Evolutionary conservation across 2,888 invertebrate genomes (phyloP).

Genomic region (Dione vanillae): DNA sequence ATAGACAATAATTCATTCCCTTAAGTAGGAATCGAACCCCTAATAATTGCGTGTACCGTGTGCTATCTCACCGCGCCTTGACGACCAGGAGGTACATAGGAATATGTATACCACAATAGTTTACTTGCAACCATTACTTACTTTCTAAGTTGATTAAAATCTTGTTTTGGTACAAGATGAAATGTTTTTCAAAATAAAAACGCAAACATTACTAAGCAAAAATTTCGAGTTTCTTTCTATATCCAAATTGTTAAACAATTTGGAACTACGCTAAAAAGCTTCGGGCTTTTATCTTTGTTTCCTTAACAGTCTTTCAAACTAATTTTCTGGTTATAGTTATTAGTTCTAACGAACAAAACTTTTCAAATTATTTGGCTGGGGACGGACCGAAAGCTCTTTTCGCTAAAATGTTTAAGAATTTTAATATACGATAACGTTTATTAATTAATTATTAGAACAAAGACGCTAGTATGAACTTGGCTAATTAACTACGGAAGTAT

Average conservation of each 20-base stretch:
- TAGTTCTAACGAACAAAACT: slow-evolving; percentile 16
- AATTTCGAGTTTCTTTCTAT: slow-evolving; percentile 11
- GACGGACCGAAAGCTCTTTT: slow-evolving; percentile 1
- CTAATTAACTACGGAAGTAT: too few relatives aligned
- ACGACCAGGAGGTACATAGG: too few relatives aligned
- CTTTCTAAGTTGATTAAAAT: too few relatives aligned
- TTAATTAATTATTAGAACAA: neutral
- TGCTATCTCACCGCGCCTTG: too few relatives aligned
- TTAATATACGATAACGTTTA: neutral
- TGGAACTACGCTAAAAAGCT: slow-evolving; percentile 9
- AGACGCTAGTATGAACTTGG: too few relatives aligned
- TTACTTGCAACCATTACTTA: too few relatives aligned
- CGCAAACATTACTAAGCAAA: too few relatives aligned
- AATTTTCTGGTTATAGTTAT: slow-evolving; percentile 23
- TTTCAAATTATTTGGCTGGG: slow-evolving; percentile 19
- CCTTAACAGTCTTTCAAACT: slow-evolving; percentile 18
- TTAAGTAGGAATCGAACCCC: too few relatives aligned
- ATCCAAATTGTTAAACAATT: slow-evolving; percentile 28
- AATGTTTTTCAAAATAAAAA: neutral
- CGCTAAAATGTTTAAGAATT: neutral
- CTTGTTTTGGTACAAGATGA: too few relatives aligned
- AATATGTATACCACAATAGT: too few relatives aligned
- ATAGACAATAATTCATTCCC: too few relatives aligned
- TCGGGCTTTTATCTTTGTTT: slow-evolving; percentile 19
- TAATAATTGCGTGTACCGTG: too few relatives aligned